These are phyloP conservation scores for Agapostemon virescens DNA, from an alignment of 2,888 invertebrate genomes.

Conservation along the genomic window DNA sequence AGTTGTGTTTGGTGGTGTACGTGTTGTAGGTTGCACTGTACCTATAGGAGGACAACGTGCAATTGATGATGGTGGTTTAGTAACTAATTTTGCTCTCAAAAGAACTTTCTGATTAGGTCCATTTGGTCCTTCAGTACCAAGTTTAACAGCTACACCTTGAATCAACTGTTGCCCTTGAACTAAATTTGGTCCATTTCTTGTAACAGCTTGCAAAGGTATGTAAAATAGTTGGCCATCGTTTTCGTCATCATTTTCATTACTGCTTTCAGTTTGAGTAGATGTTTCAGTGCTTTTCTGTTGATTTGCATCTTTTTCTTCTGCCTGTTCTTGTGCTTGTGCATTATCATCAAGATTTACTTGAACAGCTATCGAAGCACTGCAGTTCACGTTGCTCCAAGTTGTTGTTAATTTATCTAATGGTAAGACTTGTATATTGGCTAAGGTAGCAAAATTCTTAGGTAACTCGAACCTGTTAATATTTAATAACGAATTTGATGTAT, in stretches of 20 bases:
- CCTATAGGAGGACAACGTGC: slow-evolving; percentile 82
- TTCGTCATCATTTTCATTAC: slow-evolving; percentile 80
- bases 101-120: slow-evolving; percentile 85
- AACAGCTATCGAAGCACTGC: slow-evolving; percentile 82
- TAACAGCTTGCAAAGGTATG: slow-evolving; percentile 83
- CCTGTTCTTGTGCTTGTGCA: slow-evolving; percentile 59
- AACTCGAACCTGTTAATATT: slow-evolving; percentile 71
- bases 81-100: slow-evolving; percentile 85
- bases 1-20: slow-evolving; percentile 74
- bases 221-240: slow-evolving; percentile 84
- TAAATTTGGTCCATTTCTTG: slow-evolving; percentile 79
- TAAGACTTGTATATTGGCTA: slow-evolving; percentile 75
- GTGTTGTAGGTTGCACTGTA: slow-evolving; percentile 82
- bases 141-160: slow-evolving; percentile 85
- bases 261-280: slow-evolving; percentile 81
- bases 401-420: slow-evolving; percentile 77
- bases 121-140: slow-evolving; percentile 84
- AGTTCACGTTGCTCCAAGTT: slow-evolving; percentile 79
- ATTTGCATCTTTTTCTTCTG: slow-evolving; percentile 61
- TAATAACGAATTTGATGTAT: slow-evolving; percentile 26
- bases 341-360: slow-evolving; percentile 82
- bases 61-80: slow-evolving; percentile 81
- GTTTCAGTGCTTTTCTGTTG: slow-evolving; percentile 78
- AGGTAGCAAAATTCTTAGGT: slow-evolving; percentile 74
- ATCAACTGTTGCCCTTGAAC: slow-evolving; percentile 81